phyloP scores from a whole-genome alignment of 2,113 vertebrate genomes.

The Eptatretus burgeri region DNA sequence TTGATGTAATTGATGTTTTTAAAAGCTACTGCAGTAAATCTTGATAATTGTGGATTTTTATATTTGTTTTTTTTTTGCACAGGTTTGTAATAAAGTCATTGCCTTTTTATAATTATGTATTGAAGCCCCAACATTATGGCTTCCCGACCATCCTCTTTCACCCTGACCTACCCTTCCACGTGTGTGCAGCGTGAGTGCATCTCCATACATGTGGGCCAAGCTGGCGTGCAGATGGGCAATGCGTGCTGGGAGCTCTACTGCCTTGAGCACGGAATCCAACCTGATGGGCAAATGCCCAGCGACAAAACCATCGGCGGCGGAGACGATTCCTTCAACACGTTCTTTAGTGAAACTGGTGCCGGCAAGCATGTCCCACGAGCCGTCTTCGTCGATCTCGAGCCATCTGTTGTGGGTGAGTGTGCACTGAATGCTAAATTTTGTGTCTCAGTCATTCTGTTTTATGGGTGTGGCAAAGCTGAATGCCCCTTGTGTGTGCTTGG shows the following conservation, averaged over 20 bases:
- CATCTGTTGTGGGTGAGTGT: conserved; percentile 26
- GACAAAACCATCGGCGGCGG: conserved; percentile 12
- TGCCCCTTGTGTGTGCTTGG: too few species aligned
- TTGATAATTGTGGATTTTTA: too few species aligned
- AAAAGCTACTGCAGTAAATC: too few species aligned
- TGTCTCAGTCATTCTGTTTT: too few species aligned
- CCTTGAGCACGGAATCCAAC: conserved; percentile 29
- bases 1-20: too few species aligned
- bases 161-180: conserved; percentile 9
- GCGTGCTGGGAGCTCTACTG: conserved; percentile 42
- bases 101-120: too few species aligned
- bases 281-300: conserved; percentile 22
- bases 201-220: conserved; percentile 32
- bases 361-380: conserved; percentile 29
- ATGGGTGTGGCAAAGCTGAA: too few species aligned
- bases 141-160: neutral
- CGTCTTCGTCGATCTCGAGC: conserved; percentile 29
- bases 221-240: conserved; percentile 36
- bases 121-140: too few species aligned
- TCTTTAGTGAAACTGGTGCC: conserved; percentile 25
- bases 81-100: too few species aligned
- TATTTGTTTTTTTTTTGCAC: too few species aligned
- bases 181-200: conserved; percentile 28
- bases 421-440: too few species aligned
- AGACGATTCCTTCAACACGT: conserved; percentile 28